These are phyloP conservation scores for Dreissena rostriformis DNA, from an alignment of 1,140 invertebrate species.

Conservation along the genomic window DNA sequence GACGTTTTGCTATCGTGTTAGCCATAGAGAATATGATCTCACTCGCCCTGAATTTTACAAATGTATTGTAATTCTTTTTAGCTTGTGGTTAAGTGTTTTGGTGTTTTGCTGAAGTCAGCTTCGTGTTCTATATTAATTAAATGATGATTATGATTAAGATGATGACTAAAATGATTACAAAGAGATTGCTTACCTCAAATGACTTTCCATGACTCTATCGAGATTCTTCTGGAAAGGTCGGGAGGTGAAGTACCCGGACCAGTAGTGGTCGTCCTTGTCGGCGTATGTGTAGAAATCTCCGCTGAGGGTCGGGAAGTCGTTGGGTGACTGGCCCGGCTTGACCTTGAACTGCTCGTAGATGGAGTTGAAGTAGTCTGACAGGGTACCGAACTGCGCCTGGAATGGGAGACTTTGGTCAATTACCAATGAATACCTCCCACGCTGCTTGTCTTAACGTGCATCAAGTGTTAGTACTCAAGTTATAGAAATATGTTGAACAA, in stretches of 20 bases:
- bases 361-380: constrained; percentile 96
- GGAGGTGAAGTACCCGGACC: constrained; percentile 99
- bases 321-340: constrained; percentile 56
- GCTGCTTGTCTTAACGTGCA: no score
- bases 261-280: constrained; percentile 98
- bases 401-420: constrained; percentile 17
- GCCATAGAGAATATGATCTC: constrained; percentile 95
- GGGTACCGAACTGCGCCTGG: constrained; percentile 92
- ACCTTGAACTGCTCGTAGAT: constrained; percentile 65
- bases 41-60: constrained; percentile 84
- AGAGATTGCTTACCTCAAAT: constrained; percentile 83
- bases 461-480: no score
- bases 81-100: no score
- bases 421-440: no score
- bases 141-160: no score
- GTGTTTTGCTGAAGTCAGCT: no score
- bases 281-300: constrained; percentile 99
- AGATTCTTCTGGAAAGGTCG: constrained; percentile 97
- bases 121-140: no score
- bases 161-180: not conserved
- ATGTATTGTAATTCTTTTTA: no score
- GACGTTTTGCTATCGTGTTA: constrained; percentile 85
- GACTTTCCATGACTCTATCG: constrained; percentile 91
- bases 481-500: no score
- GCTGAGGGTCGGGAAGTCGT: constrained; percentile 89